Percentiles rank a stretch among this genome's conserved stretches.
Evolutionary conservation across 2,797 vertebrate species (phyloP).

Genomic region (Sebastes diploproa): DNA sequence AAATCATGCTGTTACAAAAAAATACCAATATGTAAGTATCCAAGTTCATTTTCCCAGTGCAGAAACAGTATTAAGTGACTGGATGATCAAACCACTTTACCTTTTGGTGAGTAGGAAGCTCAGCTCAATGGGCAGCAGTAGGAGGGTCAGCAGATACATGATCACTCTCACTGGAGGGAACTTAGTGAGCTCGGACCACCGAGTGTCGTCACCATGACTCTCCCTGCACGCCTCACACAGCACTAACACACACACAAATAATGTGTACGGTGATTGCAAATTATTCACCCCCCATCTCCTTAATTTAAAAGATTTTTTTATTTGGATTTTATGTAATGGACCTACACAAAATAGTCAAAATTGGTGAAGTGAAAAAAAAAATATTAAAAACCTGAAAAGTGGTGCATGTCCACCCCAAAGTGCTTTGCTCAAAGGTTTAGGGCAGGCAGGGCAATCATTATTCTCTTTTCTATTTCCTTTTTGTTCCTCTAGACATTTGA

Average conservation of each 20-base stretch:
- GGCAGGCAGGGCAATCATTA: not conserved
- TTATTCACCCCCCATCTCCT: no score
- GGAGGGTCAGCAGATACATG: slow-evolving; percentile 46
- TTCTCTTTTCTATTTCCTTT: not conserved
- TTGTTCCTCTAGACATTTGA: not conserved
- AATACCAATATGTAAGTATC: not conserved
- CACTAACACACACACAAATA: slow-evolving; percentile 57
- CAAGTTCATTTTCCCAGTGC: not conserved
- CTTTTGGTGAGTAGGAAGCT: slow-evolving; percentile 38
- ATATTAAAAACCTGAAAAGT: no score
- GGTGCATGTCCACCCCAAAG: not conserved
- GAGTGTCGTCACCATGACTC: not conserved
- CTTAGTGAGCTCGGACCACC: not conserved
- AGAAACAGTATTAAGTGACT: not conserved
- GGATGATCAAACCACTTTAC: slow-evolving; percentile 36
- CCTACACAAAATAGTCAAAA: no score
- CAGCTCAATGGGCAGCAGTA: slow-evolving; percentile 50
- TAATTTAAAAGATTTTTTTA: no score
- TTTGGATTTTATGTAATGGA: no score
- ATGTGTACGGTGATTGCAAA: no score
- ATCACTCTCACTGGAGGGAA: slow-evolving; percentile 47
- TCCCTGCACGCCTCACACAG: slow-evolving; percentile 59
- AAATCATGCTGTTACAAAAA: slow-evolving; percentile 19
- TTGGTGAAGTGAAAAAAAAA: no score
- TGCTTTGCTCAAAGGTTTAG: not conserved